Evolutionary conservation across 1,140 invertebrate species (phyloP).

Genomic region (Lordiphosa stackelbergi): DNA sequence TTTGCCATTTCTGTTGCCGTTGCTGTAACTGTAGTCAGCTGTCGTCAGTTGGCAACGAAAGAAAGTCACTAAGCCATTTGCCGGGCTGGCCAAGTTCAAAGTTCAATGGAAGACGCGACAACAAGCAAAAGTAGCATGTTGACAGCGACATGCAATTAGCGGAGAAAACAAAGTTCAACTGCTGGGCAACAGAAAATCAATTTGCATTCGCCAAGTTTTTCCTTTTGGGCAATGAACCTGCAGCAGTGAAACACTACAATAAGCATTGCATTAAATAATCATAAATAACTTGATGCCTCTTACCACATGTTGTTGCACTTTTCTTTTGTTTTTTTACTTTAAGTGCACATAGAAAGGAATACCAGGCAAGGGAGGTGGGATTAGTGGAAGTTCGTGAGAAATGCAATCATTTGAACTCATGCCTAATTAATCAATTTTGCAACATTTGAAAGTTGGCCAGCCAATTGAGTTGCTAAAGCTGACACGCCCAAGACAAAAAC

Average conservation of each 20-base stretch:
- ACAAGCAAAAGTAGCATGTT: conserved; percentile 37
- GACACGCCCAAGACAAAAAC: conserved; percentile 42
- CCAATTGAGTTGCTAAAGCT: conserved; percentile 33
- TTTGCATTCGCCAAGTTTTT: conserved; percentile 37
- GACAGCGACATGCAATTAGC: conserved; percentile 44
- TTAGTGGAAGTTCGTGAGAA: conserved; percentile 48
- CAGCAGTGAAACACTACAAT: conserved; percentile 23
- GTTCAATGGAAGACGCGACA: conserved; percentile 54
- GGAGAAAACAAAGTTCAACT: conserved; percentile 28
- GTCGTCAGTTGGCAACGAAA: conserved; percentile 41
- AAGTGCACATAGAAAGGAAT: conserved; percentile 34
- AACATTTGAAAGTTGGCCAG: conserved; percentile 65
- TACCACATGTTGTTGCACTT: conserved; percentile 43
- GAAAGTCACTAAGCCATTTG: conserved; percentile 50
- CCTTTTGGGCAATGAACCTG: conserved; percentile 64
- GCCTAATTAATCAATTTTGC: conserved; percentile 64
- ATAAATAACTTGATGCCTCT: conserved; percentile 51
- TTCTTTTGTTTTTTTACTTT: conserved; percentile 54
- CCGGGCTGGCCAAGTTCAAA: conserved; percentile 58
- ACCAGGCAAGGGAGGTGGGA: neutral
- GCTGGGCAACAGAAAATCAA: conserved; percentile 41
- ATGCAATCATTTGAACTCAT: conserved; percentile 57
- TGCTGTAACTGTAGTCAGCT: conserved; percentile 22
- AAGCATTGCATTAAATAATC: conserved; percentile 65
- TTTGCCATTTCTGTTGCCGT: conserved; percentile 17